Evolutionary conservation across 2,888 invertebrate species (phyloP), one percentile per base, ranked within the genome.

Genomic region (Mimas tiliae): DNA sequence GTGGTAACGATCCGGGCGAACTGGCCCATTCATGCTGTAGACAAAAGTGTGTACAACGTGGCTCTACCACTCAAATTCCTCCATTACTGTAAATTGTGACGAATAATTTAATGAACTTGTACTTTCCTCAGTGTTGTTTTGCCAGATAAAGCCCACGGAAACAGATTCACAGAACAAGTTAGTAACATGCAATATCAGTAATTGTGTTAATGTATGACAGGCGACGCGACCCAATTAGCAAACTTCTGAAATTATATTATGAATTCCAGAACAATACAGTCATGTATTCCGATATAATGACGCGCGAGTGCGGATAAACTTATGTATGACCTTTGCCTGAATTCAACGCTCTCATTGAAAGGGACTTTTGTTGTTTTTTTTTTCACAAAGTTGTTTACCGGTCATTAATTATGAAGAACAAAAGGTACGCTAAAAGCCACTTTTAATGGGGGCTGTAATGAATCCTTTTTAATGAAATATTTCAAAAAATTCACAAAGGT

Each of bases 141-240:
- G 38, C 9, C 38, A 38, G 38, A 16, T 11, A 55, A 19, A n/a
- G 21, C 14, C 50, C 33, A 33, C 16, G 11, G 27, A 27, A 27
- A 51, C 11, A 38, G n/a, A n/a, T 47, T 51, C 14, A 52, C 45
- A 14, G n/a, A 21, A 48, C 47, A 34, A 64, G 63, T 63, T 16
- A 27, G 64, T 58, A 64, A 68, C 72, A 77, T 77, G 72, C 66
- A 73, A 74, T 80, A 75, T 72, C 70, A 67, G 69, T 73, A 48
- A 62, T 65, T 47, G n/a, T 55, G 55, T 48, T 55, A 55, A 27
- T 27, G 27, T 27, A 47, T 65, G 55, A 73, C 72, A 68, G 64
- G 65, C 72, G 74, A 73, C 78, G 75, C 77, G 79, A 77, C 79
- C 79, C 76, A 83, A 82, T 83, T 83, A 78, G 72, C 71, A 74